Conservation (phyloP, 2,797 vertebrate genomes). For the Serranus cabrilla region DNA sequence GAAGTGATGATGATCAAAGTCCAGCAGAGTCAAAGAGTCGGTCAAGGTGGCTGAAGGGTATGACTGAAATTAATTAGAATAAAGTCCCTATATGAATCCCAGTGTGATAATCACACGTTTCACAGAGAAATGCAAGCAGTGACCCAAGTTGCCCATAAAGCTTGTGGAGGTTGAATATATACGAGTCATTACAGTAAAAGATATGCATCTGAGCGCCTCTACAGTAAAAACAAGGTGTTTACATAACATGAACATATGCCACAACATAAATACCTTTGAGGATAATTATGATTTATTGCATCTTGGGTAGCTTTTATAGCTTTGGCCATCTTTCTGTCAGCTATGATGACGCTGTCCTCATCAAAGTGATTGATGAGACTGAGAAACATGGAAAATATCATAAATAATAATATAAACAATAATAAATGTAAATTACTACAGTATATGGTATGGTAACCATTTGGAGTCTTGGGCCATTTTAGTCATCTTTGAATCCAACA, state of each 20-base stretch:
- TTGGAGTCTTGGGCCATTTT: too few species aligned
- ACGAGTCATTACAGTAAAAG: conserved; percentile 14
- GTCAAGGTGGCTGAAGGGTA: conserved; percentile 9
- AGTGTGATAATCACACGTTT: conserved; percentile 28
- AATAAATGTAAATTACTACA: too few species aligned
- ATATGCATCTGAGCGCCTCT: conserved; percentile 12
- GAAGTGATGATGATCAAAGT: conserved; percentile 61
- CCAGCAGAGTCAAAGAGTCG: conserved; percentile 48
- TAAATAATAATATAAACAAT: too few species aligned
- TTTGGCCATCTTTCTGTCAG: not conserved
- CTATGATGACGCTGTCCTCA: not conserved
- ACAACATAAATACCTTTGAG: not conserved
- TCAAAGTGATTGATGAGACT: not conserved
- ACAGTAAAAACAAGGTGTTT: conserved; percentile 25
- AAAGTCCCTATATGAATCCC: conserved; percentile 28
- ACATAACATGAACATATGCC: not conserved
- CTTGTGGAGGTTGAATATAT: conserved; percentile 15
- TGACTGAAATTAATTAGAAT: conserved; percentile 41
- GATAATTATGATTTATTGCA: conserved; percentile 7
- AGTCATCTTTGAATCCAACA: too few species aligned
- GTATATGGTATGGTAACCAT: too few species aligned
- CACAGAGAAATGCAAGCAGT: conserved; percentile 20
- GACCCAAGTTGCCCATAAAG: conserved; percentile 28
- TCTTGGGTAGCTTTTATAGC: not conserved
- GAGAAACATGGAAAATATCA: not conserved